A percentile compares a stretch with the other conserved stretches of the same genome.
These are phyloP conservation scores for Apeltes quadracus DNA, from an alignment of 2,113 vertebrate genomes.

Conservation along the genomic window DNA sequence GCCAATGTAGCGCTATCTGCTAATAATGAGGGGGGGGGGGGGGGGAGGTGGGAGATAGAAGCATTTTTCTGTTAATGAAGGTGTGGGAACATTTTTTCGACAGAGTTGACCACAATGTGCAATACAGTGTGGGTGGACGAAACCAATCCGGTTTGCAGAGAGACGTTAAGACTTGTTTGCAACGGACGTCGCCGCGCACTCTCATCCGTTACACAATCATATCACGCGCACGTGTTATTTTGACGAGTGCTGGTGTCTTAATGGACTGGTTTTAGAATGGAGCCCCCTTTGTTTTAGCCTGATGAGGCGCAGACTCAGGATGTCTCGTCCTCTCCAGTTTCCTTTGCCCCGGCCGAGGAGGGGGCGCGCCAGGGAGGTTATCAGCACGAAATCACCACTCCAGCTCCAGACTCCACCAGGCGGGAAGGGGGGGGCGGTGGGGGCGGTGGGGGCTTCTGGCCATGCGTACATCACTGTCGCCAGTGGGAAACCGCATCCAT, in stretches of 20 bases:
- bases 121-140: background rate
- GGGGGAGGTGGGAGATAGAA: constrained; percentile 58
- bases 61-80: constrained; percentile 53
- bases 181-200: background rate
- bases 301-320: constrained; percentile 64
- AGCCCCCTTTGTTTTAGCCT: constrained; percentile 59
- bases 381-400: constrained; percentile 69
- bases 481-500: constrained; percentile 80
- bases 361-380: constrained; percentile 59
- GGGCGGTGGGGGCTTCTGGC: constrained; percentile 57
- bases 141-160: background rate
- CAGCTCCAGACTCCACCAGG: constrained; percentile 42
- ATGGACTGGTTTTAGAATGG: constrained; percentile 27
- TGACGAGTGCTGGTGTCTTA: constrained; percentile 24
- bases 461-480: constrained; percentile 70
- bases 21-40: constrained; percentile 66
- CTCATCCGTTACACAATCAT: background rate
- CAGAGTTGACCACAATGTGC: background rate
- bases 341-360: constrained; percentile 27
- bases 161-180: background rate
- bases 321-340: constrained; percentile 70
- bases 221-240: constrained; percentile 12
- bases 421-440: constrained; percentile 52
- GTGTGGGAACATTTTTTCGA: constrained; percentile 14
- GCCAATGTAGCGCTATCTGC: constrained; percentile 66